Conservation (phyloP, 2,888 invertebrate genomes). For the Drosophila koepferae region DNA sequence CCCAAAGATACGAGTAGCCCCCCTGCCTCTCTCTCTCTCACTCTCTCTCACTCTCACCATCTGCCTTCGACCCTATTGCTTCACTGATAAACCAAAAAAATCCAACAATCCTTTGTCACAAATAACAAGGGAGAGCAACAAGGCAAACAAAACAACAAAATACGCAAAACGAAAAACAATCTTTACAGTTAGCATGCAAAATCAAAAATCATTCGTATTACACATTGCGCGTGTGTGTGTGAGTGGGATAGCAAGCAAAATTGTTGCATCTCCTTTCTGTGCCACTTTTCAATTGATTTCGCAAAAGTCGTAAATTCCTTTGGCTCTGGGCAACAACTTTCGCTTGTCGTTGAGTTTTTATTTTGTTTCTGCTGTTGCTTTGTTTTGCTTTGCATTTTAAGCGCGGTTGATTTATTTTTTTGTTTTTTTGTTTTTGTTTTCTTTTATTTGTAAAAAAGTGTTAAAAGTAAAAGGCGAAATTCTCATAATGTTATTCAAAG, state of each 20-base stretch:
- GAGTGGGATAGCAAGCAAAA: background rate
- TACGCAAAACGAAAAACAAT: constrained; percentile 6
- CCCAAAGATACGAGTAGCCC: constrained; percentile 20
- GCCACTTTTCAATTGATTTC: constrained; percentile 77
- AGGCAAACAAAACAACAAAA: background rate
- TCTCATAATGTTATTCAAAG: constrained; percentile 79
- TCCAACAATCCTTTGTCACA: constrained; percentile 33
- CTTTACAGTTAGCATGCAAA: constrained; percentile 18
- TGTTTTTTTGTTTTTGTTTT: constrained; percentile 8
- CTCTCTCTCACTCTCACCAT: background rate
- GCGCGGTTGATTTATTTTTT: constrained; percentile 33
- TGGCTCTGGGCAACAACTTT: constrained; percentile 64
- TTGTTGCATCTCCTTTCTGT: constrained; percentile 45
- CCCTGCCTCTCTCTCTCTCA: background rate
- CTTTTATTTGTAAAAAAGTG: constrained; percentile 62
- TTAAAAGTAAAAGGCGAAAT: constrained; percentile 74
- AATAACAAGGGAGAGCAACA: constrained; percentile 11
- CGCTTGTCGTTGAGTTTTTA: constrained; percentile 53
- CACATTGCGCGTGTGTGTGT: background rate
- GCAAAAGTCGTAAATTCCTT: constrained; percentile 79
- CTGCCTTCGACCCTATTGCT: background rate
- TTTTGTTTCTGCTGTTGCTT: constrained; percentile 42
- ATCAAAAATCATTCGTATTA: constrained; percentile 44
- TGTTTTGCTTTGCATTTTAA: constrained; percentile 54
- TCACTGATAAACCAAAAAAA: constrained; percentile 60